phyloP scores from a whole-genome alignment of 2,888 invertebrate genomes.

The Ichneumoninae sp. region DNA sequence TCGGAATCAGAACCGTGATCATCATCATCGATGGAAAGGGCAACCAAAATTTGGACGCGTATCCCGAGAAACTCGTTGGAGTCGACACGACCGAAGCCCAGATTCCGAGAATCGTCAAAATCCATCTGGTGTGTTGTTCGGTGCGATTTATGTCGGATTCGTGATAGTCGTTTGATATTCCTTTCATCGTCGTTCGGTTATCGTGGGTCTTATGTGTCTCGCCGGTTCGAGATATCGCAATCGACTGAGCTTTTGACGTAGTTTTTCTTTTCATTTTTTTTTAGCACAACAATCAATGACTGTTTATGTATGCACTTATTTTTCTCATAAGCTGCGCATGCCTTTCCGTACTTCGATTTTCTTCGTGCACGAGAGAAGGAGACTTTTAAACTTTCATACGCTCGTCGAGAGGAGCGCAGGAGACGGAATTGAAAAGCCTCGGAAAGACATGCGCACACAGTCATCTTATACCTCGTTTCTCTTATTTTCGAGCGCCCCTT shows the following conservation, averaged over 20 bases:
- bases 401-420: no score
- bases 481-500: not conserved
- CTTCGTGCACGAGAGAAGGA: not conserved
- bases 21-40: conserved; percentile 32
- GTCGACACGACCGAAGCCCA: conserved; percentile 52
- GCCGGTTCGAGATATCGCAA: not conserved
- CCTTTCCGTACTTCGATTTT: not conserved
- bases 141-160: conserved; percentile 32
- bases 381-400: not conserved
- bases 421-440: no score
- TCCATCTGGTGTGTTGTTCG: conserved; percentile 52
- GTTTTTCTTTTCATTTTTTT: not conserved
- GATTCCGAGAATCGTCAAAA: conserved; percentile 56
- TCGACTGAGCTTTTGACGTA: not conserved
- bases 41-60: conserved; percentile 25
- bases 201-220: no score
- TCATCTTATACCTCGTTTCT: not conserved
- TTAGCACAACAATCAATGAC: not conserved
- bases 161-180: conserved; percentile 27
- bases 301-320: not conserved
- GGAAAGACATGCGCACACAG: no score
- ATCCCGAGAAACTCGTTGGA: conserved; percentile 33
- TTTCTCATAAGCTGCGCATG: not conserved
- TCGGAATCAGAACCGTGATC: conserved; percentile 35
- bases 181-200: not conserved